A percentile compares a stretch with the other conserved stretches of the same genome.
Evolutionary conservation across 1,140 invertebrate genomes (phyloP).

Genomic region (Zophobas atratus): DNA sequence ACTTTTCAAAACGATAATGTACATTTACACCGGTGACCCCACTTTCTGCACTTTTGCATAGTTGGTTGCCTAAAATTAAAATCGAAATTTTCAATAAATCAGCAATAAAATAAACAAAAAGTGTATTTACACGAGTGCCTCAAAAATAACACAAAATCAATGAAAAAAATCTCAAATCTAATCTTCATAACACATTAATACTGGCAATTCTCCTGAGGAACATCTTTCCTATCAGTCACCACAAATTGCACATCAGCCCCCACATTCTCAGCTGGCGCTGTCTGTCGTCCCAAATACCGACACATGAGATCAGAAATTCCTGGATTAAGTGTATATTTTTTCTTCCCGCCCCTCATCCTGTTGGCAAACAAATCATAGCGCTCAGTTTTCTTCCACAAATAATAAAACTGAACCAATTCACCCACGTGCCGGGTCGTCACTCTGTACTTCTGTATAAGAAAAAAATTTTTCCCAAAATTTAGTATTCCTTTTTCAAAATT

Average conservation of each 20-base stretch:
- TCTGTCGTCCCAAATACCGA: slow-evolving; percentile 7
- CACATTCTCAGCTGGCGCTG: neutral
- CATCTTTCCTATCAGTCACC: slow-evolving; percentile 15
- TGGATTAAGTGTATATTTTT: slow-evolving; percentile 88
- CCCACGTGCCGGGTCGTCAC: slow-evolving; percentile 93
- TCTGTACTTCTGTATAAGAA: slow-evolving; percentile 93
- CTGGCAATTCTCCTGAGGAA: slow-evolving; percentile 17
- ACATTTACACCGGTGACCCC: no score
- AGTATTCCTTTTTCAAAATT: slow-evolving; percentile 96
- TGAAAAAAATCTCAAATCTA: no score
- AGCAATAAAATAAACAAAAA: no score
- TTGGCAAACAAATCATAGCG: slow-evolving; percentile 93
- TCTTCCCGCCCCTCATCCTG: slow-evolving; percentile 86
- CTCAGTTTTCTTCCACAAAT: slow-evolving; percentile 98
- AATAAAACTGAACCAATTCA: slow-evolving; percentile 97
- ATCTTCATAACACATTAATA: neutral
- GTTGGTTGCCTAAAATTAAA: no score
- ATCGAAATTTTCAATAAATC: no score
- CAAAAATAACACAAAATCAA: no score
- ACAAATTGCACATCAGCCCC: slow-evolving; percentile 33
- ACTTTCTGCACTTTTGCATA: no score
- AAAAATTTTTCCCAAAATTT: slow-evolving; percentile 95
- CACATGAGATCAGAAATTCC: slow-evolving; percentile 87
- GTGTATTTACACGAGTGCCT: no score
- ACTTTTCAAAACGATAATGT: no score